These are phyloP conservation scores for Bettongia penicillata DNA, from an alignment of 2,113 vertebrate species.

Conservation along the genomic window DNA sequence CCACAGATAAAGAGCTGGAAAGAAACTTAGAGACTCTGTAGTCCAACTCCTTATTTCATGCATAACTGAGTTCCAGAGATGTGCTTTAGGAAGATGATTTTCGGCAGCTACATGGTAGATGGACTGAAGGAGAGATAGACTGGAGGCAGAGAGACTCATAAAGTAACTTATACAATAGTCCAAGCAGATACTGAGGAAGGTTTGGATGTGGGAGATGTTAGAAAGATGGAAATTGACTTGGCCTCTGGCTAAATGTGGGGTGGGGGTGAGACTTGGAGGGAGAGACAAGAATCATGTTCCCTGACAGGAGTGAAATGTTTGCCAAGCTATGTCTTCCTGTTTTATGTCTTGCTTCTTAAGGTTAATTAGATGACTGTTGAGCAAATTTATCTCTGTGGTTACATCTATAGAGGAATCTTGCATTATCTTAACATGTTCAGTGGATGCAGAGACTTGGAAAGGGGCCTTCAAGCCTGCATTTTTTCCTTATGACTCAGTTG, in stretches of 20 bases:
- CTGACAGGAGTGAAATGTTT: not conserved
- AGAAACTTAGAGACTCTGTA: not conserved
- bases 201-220: not conserved
- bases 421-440: not conserved
- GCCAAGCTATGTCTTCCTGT: not conserved
- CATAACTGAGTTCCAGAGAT: not conserved
- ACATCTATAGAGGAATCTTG: not conserved
- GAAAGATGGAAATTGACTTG: not conserved
- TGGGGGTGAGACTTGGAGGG: not conserved
- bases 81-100: not conserved
- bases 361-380: not conserved
- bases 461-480: not conserved
- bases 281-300: not conserved
- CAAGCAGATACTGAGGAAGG: not conserved
- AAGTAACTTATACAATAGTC: not conserved
- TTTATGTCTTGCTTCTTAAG: not conserved
- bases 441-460: not conserved
- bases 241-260: not conserved
- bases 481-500: not conserved
- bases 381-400: not conserved
- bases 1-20: not conserved
- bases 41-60: not conserved
- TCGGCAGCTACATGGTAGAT: not conserved
- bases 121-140: not conserved
- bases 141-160: not conserved